Conservation (phyloP, 1,140 invertebrate genomes). For the Cydia pomonella region DNA sequence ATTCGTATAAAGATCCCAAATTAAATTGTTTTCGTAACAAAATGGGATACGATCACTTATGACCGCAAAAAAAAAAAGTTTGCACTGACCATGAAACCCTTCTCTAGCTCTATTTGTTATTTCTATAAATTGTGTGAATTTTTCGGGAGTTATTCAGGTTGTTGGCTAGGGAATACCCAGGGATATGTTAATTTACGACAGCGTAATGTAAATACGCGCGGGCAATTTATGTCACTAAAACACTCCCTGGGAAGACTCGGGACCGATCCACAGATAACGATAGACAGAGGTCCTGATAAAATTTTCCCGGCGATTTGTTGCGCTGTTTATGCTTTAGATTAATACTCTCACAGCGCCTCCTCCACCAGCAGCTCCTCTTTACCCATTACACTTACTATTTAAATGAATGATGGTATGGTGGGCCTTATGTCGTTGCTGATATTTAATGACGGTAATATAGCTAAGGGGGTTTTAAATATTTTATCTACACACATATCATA, state of each 20-base stretch:
- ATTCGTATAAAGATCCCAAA: background rate
- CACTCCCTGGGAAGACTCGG: constrained; percentile 54
- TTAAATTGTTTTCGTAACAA: background rate
- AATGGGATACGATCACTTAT: background rate
- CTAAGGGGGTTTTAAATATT: too few relatives aligned
- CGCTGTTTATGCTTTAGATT: constrained; percentile 35
- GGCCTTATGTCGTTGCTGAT: too few relatives aligned
- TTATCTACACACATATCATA: too few relatives aligned
- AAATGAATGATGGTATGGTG: too few relatives aligned
- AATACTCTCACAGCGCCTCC: background rate
- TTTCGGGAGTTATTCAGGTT: constrained; percentile 56
- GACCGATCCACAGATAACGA: constrained; percentile 33
- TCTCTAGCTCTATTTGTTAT: constrained; percentile 41
- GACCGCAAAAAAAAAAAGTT: constrained; percentile 13
- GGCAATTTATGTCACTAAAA: constrained; percentile 69
- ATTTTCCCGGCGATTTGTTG: constrained; percentile 4
- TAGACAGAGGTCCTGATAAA: constrained; percentile 7
- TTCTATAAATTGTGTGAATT: constrained; percentile 53
- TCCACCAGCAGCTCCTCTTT: too few relatives aligned
- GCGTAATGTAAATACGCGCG: constrained; percentile 64
- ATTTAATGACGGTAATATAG: too few relatives aligned
- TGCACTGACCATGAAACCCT: background rate
- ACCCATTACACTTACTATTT: too few relatives aligned
- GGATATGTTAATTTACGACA: constrained; percentile 68
- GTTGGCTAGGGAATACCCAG: constrained; percentile 61